These are phyloP conservation scores for Macrosiphum euphorbiae DNA, from an alignment of 2,888 invertebrate genomes.

Conservation along the genomic window DNA sequence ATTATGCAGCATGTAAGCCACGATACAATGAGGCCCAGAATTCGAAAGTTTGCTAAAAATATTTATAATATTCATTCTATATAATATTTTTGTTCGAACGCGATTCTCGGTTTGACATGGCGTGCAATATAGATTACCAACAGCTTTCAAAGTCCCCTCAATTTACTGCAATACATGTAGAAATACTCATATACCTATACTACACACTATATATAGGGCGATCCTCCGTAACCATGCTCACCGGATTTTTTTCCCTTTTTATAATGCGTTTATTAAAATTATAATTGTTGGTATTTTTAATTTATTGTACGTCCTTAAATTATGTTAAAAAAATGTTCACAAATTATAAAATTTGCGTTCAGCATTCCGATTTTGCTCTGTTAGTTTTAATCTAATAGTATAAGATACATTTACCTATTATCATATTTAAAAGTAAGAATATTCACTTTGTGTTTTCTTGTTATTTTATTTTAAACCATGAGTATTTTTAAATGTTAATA, in stretches of 20 bases:
- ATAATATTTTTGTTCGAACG: background rate
- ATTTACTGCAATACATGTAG: background rate
- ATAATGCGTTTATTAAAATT: background rate
- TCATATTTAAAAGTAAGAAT: background rate
- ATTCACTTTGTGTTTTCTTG: background rate
- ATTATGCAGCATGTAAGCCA: background rate
- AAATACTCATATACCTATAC: background rate
- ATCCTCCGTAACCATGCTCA: background rate
- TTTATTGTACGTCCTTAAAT: background rate
- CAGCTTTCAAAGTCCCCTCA: background rate
- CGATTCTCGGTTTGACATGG: background rate
- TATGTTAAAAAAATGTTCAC: background rate
- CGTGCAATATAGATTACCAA: background rate
- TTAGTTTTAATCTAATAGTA: background rate
- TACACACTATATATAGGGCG: background rate
- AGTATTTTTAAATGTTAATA: background rate
- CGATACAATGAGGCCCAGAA: no score
- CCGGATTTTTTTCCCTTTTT: background rate
- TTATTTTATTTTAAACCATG: background rate
- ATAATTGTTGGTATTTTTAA: background rate
- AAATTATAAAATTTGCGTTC: background rate
- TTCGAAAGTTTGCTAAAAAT: constrained; percentile 4
- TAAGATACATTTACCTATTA: background rate
- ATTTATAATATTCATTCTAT: background rate
- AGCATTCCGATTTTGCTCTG: background rate